Evolutionary conservation across 2,797 vertebrate genomes (phyloP), one percentile per base, ranked within the genome.

Genomic region (Picus viridis): DNA sequence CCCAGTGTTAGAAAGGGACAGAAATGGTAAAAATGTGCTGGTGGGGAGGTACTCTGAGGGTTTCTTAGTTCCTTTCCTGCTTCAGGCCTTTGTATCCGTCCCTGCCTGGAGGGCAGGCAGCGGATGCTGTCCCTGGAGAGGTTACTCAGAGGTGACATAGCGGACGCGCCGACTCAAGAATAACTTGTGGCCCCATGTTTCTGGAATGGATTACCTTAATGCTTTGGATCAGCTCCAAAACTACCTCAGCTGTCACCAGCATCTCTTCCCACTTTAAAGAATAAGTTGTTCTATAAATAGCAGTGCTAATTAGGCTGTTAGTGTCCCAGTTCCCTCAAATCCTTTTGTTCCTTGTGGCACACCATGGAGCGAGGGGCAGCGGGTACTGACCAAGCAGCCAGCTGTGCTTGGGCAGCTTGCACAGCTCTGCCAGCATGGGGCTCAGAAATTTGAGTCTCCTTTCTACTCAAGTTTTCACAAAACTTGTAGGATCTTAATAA

Each of bases 161-260:
- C 5, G 32, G 64, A 43, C 2, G 0, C 0, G 0, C 16, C 3
- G 6, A 47, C n/a, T 71, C 39, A 45, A 36, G 71, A 61, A 41
- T 45, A 57, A 70, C 61, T 57, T 24, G 62, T 32, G 76, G 17
- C 61, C 54, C 0, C 1, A 13, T 77, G 49, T 19, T 86, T 58
- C 18, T 34, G 83, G 80, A 81, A n/a, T 4, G 2, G 56, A 81
- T 92, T 89, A 75, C 41, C 54, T 70, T 86, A 88, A 68, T 34
- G n/a, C 78, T 71, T 80, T 92, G 78, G 86, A 80, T 86, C 24
- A 34, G 36, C 57, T 85, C 86, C 93, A 74, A 16, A 90, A 23
- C 68, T 36, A 36, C 58, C 61, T 90, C 58, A 51, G 65, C 27
- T 82, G 69, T 84, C 75, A 58, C 61, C 22, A 74, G 56, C 51